A percentile compares a stretch with the other conserved stretches of the same genome.
phyloP scores from a whole-genome alignment of 2,113 vertebrate genomes.

The Petrocephalus zakoni region DNA sequence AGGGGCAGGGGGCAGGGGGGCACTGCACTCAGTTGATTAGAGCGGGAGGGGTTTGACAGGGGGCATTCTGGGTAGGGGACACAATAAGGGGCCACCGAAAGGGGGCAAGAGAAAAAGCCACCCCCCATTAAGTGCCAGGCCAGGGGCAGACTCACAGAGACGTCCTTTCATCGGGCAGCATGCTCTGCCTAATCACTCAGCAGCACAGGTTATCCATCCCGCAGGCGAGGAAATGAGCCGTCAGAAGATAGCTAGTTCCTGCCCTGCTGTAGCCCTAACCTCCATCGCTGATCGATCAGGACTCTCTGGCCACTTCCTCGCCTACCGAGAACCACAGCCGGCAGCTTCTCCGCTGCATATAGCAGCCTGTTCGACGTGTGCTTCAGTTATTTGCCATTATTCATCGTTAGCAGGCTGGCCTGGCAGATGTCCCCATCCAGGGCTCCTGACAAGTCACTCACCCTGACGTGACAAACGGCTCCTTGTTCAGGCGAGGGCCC shows the following conservation, averaged over 20 bases:
- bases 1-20: slow-evolving; percentile 39
- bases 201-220: neutral
- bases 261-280: neutral
- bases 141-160: neutral
- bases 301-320: slow-evolving; percentile 10
- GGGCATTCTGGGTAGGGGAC: slow-evolving; percentile 45
- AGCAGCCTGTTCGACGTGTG: slow-evolving; percentile 13
- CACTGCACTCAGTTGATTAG: slow-evolving; percentile 50
- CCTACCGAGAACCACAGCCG: slow-evolving; percentile 11
- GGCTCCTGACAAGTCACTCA: neutral
- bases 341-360: slow-evolving; percentile 4
- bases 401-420: slow-evolving; percentile 6
- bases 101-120: slow-evolving; percentile 47
- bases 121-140: slow-evolving; percentile 54
- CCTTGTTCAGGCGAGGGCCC: slow-evolving; percentile 13
- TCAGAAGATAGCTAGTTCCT: neutral
- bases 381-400: neutral
- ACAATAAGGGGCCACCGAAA: slow-evolving; percentile 58
- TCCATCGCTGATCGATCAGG: neutral
- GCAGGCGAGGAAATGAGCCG: neutral
- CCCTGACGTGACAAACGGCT: slow-evolving; percentile 18
- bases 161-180: neutral
- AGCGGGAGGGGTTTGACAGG: slow-evolving; percentile 44
- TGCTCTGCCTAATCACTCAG: neutral
- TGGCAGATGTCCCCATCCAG: slow-evolving; percentile 27